These are phyloP conservation scores for Tolmerus cingulatus DNA, from an alignment of 2,888 invertebrate genomes.

Conservation along the genomic window DNA sequence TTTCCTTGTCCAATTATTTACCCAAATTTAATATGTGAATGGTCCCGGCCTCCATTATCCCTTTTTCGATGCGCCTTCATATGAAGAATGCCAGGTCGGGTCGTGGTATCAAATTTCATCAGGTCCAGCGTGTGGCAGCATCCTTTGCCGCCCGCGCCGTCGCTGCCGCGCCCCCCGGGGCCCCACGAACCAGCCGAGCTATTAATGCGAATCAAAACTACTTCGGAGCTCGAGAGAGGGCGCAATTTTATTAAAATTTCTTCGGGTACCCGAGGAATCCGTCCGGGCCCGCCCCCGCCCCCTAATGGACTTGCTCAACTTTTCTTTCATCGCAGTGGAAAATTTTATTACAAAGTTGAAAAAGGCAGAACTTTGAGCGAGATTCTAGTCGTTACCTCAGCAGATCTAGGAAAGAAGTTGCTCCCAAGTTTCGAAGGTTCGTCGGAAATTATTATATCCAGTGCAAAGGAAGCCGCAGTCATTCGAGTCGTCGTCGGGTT, in stretches of 20 bases:
- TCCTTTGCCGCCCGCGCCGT: background rate
- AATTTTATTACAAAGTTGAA: slow-evolving; percentile 41
- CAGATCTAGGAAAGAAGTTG: slow-evolving; percentile 15
- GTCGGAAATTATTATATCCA: slow-evolving; percentile 36
- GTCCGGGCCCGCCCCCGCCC: background rate
- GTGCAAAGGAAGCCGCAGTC: slow-evolving; percentile 29
- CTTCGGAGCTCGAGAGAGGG: background rate
- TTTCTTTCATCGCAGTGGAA: slow-evolving; percentile 28
- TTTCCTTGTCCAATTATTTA: slow-evolving; percentile 41
- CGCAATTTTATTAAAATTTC: slow-evolving; percentile 19
- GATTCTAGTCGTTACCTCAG: slow-evolving; percentile 27
- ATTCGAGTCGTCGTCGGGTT: slow-evolving; percentile 1
- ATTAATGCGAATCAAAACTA: background rate
- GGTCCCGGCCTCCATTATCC: slow-evolving; percentile 18
- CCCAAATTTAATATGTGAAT: slow-evolving; percentile 40
- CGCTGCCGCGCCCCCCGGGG: background rate
- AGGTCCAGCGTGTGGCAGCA: background rate
- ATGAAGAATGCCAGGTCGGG: background rate
- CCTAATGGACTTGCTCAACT: slow-evolving; percentile 37
- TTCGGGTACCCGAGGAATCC: background rate
- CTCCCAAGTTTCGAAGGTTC: slow-evolving; percentile 18
- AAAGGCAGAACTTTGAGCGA: slow-evolving; percentile 24
- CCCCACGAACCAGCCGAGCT: background rate
- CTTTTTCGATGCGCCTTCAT: slow-evolving; percentile 7
- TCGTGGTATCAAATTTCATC: background rate